These are phyloP conservation scores for Drosophila longiperda DNA, from an alignment of 2,888 invertebrate species.

Conservation along the genomic window DNA sequence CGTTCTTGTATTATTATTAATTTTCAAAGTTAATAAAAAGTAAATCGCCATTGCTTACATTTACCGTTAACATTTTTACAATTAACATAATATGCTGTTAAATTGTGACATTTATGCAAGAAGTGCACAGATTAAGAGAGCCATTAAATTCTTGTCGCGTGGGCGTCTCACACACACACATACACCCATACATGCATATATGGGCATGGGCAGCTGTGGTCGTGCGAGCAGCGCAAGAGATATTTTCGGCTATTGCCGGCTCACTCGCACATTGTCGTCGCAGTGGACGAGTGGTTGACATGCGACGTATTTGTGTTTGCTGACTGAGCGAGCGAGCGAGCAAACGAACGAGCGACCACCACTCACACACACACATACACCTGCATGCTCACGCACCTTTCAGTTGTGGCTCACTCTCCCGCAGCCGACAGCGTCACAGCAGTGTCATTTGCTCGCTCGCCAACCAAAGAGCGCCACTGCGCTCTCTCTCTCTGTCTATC, in stretches of 20 bases:
- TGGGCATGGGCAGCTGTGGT: slow-evolving; percentile 13
- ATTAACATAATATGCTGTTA: background rate
- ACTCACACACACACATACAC: slow-evolving; percentile 45
- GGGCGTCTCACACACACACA: slow-evolving; percentile 28
- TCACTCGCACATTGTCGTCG: slow-evolving; percentile 77
- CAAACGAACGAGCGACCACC: slow-evolving; percentile 37
- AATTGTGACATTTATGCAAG: background rate
- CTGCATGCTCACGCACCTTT: slow-evolving; percentile 43
- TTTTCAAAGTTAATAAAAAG: background rate
- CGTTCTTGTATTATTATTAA: slow-evolving; percentile 3
- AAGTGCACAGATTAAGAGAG: slow-evolving; percentile 19
- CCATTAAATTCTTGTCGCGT: slow-evolving; percentile 14
- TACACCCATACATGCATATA: slow-evolving; percentile 8
- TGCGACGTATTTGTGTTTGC: slow-evolving; percentile 80
- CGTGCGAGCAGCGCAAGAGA: slow-evolving; percentile 31
- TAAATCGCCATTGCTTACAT: slow-evolving; percentile 16
- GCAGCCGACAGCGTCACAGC: slow-evolving; percentile 48
- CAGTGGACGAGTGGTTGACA: slow-evolving; percentile 81
- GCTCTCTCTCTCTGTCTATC: slow-evolving; percentile 42
- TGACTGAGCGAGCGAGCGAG: slow-evolving; percentile 58
- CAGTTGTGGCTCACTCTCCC: slow-evolving; percentile 27
- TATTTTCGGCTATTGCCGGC: slow-evolving; percentile 44
- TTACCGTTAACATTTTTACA: slow-evolving; percentile 19
- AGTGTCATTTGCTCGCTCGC: slow-evolving; percentile 69
- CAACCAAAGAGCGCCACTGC: slow-evolving; percentile 61